phyloP scores from a whole-genome alignment of 2,113 vertebrate species.

The Daphoenositta chrysoptera region DNA sequence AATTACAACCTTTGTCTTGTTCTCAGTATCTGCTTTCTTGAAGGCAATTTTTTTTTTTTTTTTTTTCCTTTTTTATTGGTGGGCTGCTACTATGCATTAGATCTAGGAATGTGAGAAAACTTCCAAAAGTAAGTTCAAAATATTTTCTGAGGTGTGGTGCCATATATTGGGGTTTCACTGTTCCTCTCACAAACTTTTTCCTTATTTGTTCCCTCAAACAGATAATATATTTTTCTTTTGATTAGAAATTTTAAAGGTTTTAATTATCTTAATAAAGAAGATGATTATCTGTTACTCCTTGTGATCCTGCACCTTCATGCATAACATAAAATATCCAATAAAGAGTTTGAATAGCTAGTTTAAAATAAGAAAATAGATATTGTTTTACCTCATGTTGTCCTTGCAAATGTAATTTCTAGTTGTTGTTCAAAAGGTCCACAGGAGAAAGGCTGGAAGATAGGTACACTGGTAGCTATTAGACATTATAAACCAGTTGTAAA shows the following conservation, averaged over 20 bases:
- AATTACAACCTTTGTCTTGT: not conserved
- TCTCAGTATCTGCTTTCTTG: not conserved
- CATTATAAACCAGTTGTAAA: not conserved
- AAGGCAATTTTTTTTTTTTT: not conserved
- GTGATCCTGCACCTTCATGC: not conserved
- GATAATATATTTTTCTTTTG: not conserved
- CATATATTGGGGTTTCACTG: fast-evolving
- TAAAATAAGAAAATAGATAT: not conserved
- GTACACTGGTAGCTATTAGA: not conserved
- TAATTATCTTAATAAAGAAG: not conserved
- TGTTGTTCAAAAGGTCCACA: not conserved
- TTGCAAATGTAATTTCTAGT: not conserved
- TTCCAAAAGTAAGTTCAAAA: not conserved
- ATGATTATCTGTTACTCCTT: not conserved
- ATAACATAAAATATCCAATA: not conserved
- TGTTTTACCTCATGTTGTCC: not conserved
- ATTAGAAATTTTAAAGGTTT: not conserved
- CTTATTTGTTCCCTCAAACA: not conserved
- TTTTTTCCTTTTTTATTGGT: not conserved
- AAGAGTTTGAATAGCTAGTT: not conserved
- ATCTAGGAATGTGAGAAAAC: not conserved
- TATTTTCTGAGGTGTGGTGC: not conserved
- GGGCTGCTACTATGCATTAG: not conserved
- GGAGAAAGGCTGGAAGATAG: not conserved
- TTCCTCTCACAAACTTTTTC: not conserved